Evolutionary conservation across 2,888 invertebrate genomes (phyloP).

Genomic region (Netelia fuscicornis): DNA sequence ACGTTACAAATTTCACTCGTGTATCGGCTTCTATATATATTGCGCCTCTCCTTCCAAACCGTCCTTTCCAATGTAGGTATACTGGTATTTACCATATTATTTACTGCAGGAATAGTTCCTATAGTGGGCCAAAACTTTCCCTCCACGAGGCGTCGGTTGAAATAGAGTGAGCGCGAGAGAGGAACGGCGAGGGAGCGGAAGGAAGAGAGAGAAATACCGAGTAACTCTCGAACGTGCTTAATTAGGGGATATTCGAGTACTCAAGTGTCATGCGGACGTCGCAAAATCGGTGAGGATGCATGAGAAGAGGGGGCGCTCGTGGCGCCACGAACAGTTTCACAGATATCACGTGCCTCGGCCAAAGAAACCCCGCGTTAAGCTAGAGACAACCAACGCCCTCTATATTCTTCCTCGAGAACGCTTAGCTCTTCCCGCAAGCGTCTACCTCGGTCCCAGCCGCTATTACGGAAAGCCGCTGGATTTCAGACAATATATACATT

Average conservation of each 20-base stretch:
- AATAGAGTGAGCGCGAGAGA: neutral
- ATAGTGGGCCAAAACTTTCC: conserved; percentile 58
- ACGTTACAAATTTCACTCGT: neutral
- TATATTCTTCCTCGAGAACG: conserved; percentile 17
- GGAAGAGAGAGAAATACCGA: conserved; percentile 41
- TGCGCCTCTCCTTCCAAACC: neutral
- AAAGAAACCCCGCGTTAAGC: conserved; percentile 14
- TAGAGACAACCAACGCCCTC: neutral
- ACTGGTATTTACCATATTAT: neutral
- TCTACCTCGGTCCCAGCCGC: conserved; percentile 72
- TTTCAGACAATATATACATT: conserved; percentile 71
- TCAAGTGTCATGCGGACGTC: conserved; percentile 51
- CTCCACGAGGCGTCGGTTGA: neutral
- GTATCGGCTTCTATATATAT: neutral
- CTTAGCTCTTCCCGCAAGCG: conserved; percentile 43
- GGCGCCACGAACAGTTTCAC: conserved; percentile 32
- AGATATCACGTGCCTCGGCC: conserved; percentile 18
- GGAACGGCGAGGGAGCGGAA: neutral
- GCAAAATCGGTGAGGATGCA: conserved; percentile 32
- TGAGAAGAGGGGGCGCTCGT: conserved; percentile 5
- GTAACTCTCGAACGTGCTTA: conserved; percentile 81
- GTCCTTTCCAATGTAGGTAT: neutral
- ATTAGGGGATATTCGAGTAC: conserved; percentile 82
- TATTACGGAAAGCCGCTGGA: conserved; percentile 78
- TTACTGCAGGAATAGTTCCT: neutral